Conservation (phyloP, 2,797 vertebrate genomes). For the Podarcis siculus region DNA sequence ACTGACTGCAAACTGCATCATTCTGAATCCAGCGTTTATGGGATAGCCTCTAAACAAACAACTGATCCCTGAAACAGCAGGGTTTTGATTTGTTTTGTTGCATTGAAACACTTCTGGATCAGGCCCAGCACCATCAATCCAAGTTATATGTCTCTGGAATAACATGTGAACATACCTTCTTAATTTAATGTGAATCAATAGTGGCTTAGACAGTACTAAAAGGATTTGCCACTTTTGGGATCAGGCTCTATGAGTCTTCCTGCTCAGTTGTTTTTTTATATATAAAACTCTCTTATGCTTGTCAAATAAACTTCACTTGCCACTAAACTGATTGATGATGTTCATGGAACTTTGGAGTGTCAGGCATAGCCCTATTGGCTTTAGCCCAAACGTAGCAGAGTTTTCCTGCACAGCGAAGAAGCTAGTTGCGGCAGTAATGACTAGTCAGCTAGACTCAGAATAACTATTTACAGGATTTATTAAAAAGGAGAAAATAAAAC, state of each 20-base stretch:
- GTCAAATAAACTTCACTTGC: neutral
- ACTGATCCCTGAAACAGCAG: neutral
- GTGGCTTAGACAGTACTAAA: neutral
- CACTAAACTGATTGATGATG: neutral
- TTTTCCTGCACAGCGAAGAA: too few species aligned
- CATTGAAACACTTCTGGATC: neutral
- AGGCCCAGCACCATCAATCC: neutral
- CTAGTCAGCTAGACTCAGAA: too few species aligned
- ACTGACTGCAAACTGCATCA: too few species aligned
- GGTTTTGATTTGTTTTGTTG: neutral
- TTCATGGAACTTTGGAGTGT: too few species aligned
- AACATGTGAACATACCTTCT: neutral
- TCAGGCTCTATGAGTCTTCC: neutral
- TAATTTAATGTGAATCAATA: too few species aligned
- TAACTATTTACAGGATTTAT: too few species aligned
- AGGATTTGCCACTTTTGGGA: slow-evolving; percentile 22
- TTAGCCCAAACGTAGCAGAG: too few species aligned
- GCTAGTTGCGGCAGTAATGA: too few species aligned
- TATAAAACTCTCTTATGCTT: neutral
- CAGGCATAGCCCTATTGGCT: too few species aligned
- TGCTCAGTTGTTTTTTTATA: neutral
- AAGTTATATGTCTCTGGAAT: neutral
- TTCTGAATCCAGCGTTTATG: too few species aligned
- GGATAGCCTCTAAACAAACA: too few species aligned
- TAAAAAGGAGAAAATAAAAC: too few species aligned